Percentiles rank a stretch among this genome's conserved stretches.
Conservation (phyloP, 2,888 invertebrate genomes). For the Cybosia mesomella region DNA sequence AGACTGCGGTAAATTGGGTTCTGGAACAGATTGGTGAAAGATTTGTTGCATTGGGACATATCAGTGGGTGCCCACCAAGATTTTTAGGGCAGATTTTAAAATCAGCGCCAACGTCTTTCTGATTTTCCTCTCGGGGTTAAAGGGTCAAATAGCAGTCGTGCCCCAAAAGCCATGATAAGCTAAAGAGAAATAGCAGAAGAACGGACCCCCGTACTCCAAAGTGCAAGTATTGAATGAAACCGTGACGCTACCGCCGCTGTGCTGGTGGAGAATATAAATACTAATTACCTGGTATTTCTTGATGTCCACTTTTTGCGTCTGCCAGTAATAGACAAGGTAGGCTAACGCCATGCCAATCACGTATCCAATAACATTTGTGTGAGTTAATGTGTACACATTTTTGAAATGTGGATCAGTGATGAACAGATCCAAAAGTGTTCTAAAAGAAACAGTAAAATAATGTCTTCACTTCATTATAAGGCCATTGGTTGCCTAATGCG, state of each 20-base stretch:
- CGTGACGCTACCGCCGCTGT: too few relatives aligned
- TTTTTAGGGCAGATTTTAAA: too few relatives aligned
- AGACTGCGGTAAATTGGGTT: slow-evolving; percentile 46
- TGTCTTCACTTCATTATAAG: not conserved
- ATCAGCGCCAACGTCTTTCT: too few relatives aligned
- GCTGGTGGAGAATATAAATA: too few relatives aligned
- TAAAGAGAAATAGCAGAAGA: not conserved
- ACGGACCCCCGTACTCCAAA: not conserved
- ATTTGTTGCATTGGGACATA: too few relatives aligned
- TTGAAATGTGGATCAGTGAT: slow-evolving; percentile 54
- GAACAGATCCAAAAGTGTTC: slow-evolving; percentile 44
- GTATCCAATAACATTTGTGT: slow-evolving; percentile 65
- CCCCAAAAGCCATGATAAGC: too few relatives aligned
- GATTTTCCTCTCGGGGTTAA: too few relatives aligned
- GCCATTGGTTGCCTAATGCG: too few relatives aligned
- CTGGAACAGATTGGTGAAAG: slow-evolving; percentile 46
- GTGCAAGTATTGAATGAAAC: too few relatives aligned
- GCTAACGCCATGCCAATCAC: slow-evolving; percentile 61
- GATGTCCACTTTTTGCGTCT: slow-evolving; percentile 46
- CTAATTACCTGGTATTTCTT: slow-evolving; percentile 55
- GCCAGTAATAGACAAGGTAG: slow-evolving; percentile 57
- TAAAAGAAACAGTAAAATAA: slow-evolving; percentile 28
- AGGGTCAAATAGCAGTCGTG: too few relatives aligned
- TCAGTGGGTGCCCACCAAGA: too few relatives aligned
- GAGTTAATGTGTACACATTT: slow-evolving; percentile 59